Base-by-base conservation (phyloP, 2,113 vertebrate species). In the Ceyx margarethae region DNA sequence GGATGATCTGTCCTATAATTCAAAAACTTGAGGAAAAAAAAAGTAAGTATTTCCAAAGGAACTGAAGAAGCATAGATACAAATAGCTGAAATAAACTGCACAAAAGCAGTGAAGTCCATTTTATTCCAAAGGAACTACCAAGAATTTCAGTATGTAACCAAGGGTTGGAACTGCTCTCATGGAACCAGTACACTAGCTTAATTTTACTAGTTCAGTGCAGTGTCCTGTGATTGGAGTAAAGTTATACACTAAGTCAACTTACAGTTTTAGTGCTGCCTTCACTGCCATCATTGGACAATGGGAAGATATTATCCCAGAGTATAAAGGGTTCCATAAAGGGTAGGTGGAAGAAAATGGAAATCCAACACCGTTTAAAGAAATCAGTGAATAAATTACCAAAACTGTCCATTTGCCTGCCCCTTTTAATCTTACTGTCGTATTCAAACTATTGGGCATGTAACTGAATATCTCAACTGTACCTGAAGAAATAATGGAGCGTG, bases 401-500 rank as follows among this genome's bases (percentile, higher is more conserved):
- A 98, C 96, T 98, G 97, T 98, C 97, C 98, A 96, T 98, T 98
- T 98, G 96, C 97, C 96, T 98, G 96, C 98, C 98, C 97, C 94
- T 98, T 98, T 98, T 98, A 98, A 98, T 98, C 98, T 98, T 97
- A 98, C 98, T 98, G 97, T 97, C 96, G 97, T 98, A 98, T 98
- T 98, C 97, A 98, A 98, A 98, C 97, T 97, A 98, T 98, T 97
- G 98, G 98, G 98, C 97, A 98, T 98, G 98, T 98, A 98, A 98
- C 98, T 98, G 98, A 98, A 98, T 98, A 98, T 98, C 98, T 99
- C 98, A 98, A 98, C 98, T 99, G 98, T 99, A 99, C 99, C 99
- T 99, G 99, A 98, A 98, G 98, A 98, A 99, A 99, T 99, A 99
- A 99, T 99, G 99, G 98, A 99, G 98, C 98, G 98, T 99, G 98